Conservation (phyloP, 1,140 invertebrate genomes). For the Euura saliciscinereae region DNA sequence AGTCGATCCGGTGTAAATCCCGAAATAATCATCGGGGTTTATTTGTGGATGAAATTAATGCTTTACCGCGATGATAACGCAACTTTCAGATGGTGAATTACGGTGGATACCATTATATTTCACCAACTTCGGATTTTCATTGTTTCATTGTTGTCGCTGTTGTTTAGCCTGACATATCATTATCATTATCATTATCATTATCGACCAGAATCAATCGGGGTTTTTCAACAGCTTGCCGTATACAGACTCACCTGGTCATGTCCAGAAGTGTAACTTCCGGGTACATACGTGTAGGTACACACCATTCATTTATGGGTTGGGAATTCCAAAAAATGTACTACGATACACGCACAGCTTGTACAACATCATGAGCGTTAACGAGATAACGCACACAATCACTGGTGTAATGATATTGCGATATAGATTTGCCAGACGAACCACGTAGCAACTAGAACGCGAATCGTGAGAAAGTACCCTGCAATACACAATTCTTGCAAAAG, state of each 20-base stretch:
- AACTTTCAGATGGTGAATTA: background rate
- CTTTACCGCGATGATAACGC: background rate
- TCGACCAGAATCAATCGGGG: background rate
- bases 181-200: background rate
- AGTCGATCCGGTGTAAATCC: too few relatives aligned
- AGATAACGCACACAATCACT: too few relatives aligned
- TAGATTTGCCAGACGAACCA: too few relatives aligned
- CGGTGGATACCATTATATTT: background rate
- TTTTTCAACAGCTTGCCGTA: slow-evolving; percentile 3
- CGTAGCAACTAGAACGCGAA: too few relatives aligned
- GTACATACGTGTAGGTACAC: background rate
- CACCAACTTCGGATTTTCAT: too few relatives aligned
- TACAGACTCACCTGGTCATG: background rate
- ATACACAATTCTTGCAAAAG: too few relatives aligned
- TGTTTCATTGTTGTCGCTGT: slow-evolving; percentile 4
- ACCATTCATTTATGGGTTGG: background rate
- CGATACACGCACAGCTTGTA: background rate
- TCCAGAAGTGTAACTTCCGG: background rate
- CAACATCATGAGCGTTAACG: too few relatives aligned
- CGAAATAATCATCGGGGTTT: background rate
- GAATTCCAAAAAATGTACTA: background rate
- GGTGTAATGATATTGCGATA: too few relatives aligned
- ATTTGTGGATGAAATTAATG: background rate
- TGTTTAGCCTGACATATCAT: background rate
- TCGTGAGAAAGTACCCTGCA: too few relatives aligned